A percentile compares a stretch with the other conserved stretches of the same genome.
Evolutionary conservation across 2,797 vertebrate species (phyloP).

Genomic region (Nannoperca australis): DNA sequence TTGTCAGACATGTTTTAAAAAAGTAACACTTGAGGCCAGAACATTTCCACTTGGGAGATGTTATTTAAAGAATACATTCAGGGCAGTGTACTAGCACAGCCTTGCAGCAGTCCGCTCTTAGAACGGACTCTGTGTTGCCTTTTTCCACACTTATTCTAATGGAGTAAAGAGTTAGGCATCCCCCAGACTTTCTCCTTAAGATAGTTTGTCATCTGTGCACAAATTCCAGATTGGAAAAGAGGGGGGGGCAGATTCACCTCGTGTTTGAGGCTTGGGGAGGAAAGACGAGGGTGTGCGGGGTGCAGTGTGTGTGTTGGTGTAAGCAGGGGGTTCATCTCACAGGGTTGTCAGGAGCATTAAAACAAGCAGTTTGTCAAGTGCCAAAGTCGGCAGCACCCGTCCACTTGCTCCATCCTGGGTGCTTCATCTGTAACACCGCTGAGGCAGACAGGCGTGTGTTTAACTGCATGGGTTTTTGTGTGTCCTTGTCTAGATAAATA

Average conservation of each 20-base stretch:
- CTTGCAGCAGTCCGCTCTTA: constrained; percentile 1
- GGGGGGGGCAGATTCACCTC: constrained; percentile 27
- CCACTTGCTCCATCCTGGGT: constrained; percentile 36
- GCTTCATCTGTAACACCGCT: neutral
- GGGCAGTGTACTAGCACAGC: constrained; percentile 7
- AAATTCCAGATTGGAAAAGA: constrained; percentile 5
- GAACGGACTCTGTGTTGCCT: constrained; percentile 13
- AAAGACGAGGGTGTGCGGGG: constrained; percentile 25
- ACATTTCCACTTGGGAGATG: constrained; percentile 19
- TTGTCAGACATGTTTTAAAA: constrained; percentile 17
- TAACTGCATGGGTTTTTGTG: neutral
- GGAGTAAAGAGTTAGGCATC: constrained; percentile 2
- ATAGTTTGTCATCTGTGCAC: constrained; percentile 25
- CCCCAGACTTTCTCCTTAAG: constrained; percentile 4
- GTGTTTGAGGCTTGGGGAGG: constrained; percentile 37
- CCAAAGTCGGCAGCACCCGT: constrained; percentile 49
- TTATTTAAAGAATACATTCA: constrained; percentile 30
- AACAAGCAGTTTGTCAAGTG: constrained; percentile 75
- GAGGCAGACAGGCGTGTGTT: neutral
- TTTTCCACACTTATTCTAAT: constrained; percentile 33
- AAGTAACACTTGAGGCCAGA: constrained; percentile 12
- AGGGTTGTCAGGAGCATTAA: constrained; percentile 68
- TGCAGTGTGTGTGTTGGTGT: constrained; percentile 35
- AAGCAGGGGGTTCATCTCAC: constrained; percentile 46
- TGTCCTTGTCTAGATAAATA: constrained; percentile 8